These are phyloP conservation scores for Orius laevigatus DNA, from an alignment of 1,140 invertebrate genomes.

Conservation along the genomic window DNA sequence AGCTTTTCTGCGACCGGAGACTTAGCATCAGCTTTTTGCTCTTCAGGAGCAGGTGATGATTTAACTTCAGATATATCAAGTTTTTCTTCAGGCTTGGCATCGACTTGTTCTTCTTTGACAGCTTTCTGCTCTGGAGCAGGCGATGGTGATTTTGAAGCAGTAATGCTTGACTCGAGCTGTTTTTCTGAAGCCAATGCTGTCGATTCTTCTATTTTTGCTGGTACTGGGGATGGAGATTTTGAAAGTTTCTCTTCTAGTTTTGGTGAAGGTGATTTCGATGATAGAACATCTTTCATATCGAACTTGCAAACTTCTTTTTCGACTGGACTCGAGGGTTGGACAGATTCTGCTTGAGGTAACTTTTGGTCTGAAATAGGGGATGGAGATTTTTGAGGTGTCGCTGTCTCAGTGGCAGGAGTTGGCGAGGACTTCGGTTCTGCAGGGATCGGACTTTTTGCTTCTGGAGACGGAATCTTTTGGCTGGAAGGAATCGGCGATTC, in stretches of 20 bases:
- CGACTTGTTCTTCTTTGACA: too few relatives aligned
- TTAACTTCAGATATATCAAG: too few relatives aligned
- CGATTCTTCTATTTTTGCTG: neutral
- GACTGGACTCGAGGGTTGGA: too few relatives aligned
- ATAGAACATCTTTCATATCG: too few relatives aligned
- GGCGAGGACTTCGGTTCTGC: neutral
- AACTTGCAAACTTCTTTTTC: too few relatives aligned
- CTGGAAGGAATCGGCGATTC: neutral
- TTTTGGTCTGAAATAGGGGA: conserved; percentile 15
- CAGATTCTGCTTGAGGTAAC: conserved; percentile 23
- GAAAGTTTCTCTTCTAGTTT: conserved; percentile 8
- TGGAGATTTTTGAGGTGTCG: conserved; percentile 16
- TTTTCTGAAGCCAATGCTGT: neutral
- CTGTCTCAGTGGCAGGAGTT: neutral
- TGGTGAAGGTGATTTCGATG: conserved; percentile 17
- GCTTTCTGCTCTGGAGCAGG: too few relatives aligned
- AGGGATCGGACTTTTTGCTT: neutral
- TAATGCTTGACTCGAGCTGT: too few relatives aligned
- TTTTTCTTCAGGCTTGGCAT: too few relatives aligned
- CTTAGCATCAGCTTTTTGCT: too few relatives aligned
- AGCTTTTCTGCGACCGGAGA: too few relatives aligned
- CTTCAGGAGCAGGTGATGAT: too few relatives aligned
- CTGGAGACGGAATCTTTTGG: neutral
- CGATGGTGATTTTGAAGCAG: too few relatives aligned
- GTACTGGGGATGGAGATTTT: neutral